Evolutionary conservation across 2,888 invertebrate species (phyloP).

Genomic region (Amphipyra berbera): DNA sequence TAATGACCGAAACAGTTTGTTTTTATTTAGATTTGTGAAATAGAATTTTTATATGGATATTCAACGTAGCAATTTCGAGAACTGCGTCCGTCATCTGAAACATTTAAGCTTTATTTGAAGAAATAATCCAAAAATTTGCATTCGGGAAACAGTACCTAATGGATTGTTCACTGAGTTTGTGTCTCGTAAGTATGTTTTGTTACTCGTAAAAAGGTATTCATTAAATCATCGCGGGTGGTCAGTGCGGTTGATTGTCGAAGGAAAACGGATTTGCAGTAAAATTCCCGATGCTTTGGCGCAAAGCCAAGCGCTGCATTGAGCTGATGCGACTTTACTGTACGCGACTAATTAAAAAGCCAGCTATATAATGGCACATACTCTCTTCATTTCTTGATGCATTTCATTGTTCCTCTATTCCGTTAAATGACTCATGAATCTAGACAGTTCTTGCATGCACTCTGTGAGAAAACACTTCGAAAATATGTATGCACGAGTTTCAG

Average conservation of each 20-base stretch:
- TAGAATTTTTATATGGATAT: slow-evolving; percentile 18
- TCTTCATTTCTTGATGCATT: slow-evolving; percentile 13
- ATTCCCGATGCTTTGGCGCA: slow-evolving; percentile 56
- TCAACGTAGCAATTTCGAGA: slow-evolving; percentile 19
- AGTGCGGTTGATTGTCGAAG: slow-evolving; percentile 50
- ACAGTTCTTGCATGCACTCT: slow-evolving; percentile 18
- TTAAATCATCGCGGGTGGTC: slow-evolving; percentile 52
- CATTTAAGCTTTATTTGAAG: slow-evolving; percentile 5
- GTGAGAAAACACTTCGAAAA: slow-evolving; percentile 21
- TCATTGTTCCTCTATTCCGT: slow-evolving; percentile 12
- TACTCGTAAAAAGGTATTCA: slow-evolving; percentile 49
- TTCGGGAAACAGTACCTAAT: neutral
- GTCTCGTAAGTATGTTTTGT: slow-evolving; percentile 11
- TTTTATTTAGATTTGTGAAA: slow-evolving; percentile 46
- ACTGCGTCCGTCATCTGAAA: slow-evolving; percentile 3
- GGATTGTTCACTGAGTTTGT: neutral
- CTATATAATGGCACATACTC: slow-evolving; percentile 4
- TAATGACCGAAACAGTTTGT: slow-evolving; percentile 55
- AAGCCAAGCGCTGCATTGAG: slow-evolving; percentile 51
- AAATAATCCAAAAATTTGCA: neutral
- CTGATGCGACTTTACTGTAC: slow-evolving; percentile 21
- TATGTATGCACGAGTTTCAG: slow-evolving; percentile 12
- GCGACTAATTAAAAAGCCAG: slow-evolving; percentile 34
- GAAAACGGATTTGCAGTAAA: slow-evolving; percentile 65
- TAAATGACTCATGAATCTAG: slow-evolving; percentile 7